Evolutionary conservation across 1,140 invertebrate species (phyloP).

Genomic region (Parasteatoda tepidariorum): DNA sequence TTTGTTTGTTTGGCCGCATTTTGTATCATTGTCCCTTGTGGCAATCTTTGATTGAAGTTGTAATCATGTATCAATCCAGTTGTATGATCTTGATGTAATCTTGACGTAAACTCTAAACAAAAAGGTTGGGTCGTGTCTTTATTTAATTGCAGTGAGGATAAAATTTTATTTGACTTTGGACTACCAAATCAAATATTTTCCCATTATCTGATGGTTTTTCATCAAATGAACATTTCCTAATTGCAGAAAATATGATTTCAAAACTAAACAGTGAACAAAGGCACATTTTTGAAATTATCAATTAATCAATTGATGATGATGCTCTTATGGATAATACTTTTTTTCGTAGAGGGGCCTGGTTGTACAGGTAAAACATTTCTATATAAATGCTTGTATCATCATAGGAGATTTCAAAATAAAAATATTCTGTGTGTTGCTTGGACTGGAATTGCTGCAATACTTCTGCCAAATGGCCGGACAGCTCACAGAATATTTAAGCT

Average conservation of each 20-base stretch:
- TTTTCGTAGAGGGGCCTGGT: no score
- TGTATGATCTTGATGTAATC: no score
- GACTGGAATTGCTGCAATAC: constrained; percentile 72
- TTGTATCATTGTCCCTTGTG: no score
- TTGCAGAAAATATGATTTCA: neutral
- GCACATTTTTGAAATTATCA: constrained; percentile 59
- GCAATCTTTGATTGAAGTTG: no score
- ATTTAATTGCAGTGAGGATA: no score
- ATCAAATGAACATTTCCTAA: neutral
- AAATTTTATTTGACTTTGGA: no score
- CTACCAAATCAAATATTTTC: no score
- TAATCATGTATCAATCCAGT: no score
- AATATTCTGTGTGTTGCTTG: constrained; percentile 70
- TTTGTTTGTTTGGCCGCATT: no score
- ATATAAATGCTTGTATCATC: constrained; percentile 61
- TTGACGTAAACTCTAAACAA: no score
- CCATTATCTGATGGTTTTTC: neutral
- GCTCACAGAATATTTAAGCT: constrained; percentile 71
- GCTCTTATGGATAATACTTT: constrained; percentile 60
- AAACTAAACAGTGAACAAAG: constrained; percentile 21
- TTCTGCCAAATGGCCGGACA: constrained; percentile 71
- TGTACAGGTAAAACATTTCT: no score
- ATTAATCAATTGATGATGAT: constrained; percentile 61
- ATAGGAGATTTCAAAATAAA: constrained; percentile 56
- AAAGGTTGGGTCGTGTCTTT: no score